Evolutionary conservation across 2,113 vertebrate genomes (phyloP), one percentile per base, ranked within the genome.

Genomic region (Neopipo cinnamomea): DNA sequence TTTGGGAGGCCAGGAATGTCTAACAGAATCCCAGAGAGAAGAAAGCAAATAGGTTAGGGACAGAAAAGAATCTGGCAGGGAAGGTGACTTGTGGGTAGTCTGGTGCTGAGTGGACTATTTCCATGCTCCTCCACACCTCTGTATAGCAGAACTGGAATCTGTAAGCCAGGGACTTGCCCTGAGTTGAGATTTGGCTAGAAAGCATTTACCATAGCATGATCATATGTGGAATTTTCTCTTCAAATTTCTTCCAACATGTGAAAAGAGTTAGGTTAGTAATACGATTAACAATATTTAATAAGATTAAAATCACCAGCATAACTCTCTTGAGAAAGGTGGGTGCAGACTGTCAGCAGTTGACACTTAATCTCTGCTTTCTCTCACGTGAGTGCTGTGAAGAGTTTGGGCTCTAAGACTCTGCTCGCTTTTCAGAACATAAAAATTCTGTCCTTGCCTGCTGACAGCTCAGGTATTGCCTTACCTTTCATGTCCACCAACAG

Each of bases 271-370:
- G 85, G 89, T 91, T 93, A 88, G 61, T 96, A 97, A 97, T 96
- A 85, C 30, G 94, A 97, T 97, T 97, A 97, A 55, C 86, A 71
- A 89, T 91, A 91, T 93, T 87, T 96, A 95, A 92, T 96, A 86
- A 88, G 96, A 97, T 97, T 97, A 96, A 96, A 97, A 92, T 93
- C 79, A 95, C 76, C 91, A 42, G 85, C 88, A 97, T 94, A 96
- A 94, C 84, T 93, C 82, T 76, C 82, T 46, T 59, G 65, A 91
- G 92, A 65, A 94, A 96, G 96, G 91, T 85, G 81, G 85, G 72
- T 31, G 31, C 58, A 65, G 72, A 63, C 89, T 84, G 65, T 95
- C 96, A 87, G 92, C 85, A 62, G 88, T 59, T 70, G 93, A 95
- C 74, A 22, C 92, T 70, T 63, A 79, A 86, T 88, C 75, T 89